Evolutionary conservation across 37 sponge, comb jelly and placozoan species (phyloP), one percentile per base, ranked within the genome.

Genomic region (Eunapius fragilis): DNA sequence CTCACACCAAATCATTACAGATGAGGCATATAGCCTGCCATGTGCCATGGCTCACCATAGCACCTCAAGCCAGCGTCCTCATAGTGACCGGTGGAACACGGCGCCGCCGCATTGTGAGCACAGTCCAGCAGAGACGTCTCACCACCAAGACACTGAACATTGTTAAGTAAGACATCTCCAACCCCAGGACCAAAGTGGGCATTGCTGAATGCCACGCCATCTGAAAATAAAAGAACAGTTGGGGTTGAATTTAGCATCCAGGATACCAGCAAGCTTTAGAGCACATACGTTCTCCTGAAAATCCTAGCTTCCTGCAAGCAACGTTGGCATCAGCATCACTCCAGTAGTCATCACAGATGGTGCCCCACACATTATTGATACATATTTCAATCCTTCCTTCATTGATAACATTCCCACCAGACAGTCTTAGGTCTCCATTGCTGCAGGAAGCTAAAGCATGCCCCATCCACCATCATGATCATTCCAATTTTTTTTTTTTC

Each of bases 281-380:
- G 34, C 24, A 25, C n/a, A 25, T 77, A 77, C 77, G 2, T 77
- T 35, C 22, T 36, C 38, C 23, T 17, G 77, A 33, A n/a, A 38
- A 77, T 17, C 37, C 77, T 34, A 77, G 77, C 45, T 77, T 36
- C 37, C 45, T 36, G 25, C 77, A 77, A 25, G 37, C 77, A 17
- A 77, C 77, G 37, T 13, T 37, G 45, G 77, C 77, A 33, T 77
- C 77, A 77, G 22, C 3, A 77, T 25, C 26, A 36, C 77, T 36
- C 77, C 77, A 77, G 45, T 14, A 33, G 45, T 77, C 77, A 77
- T 77, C 77, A 37, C 77, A 77, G 25, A 77, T 41, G 26, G 77
- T 77, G 77, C 77, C 77, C 77, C 77, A 77, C 45, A 38, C 77
- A 77, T 77, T 77, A n/a, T 37, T 77, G 38, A 77, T 77, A 10